phyloP scores from a whole-genome alignment of 1,140 invertebrate genomes.

The Helicorthomorpha holstii region DNA sequence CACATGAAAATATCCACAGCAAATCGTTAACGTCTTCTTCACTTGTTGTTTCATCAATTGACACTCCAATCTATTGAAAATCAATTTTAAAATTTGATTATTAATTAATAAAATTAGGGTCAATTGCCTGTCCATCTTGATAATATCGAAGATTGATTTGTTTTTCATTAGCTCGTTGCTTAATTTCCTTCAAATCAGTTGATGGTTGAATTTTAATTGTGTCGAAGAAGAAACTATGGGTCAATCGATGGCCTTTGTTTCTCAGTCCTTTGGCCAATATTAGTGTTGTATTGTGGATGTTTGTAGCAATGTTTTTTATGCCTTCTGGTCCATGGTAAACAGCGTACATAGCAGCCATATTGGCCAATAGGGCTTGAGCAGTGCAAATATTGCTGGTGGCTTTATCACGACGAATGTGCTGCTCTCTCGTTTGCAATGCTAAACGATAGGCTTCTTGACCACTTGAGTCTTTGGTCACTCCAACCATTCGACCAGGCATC shows the following conservation, averaged over 20 bases:
- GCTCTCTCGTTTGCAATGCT: conserved; percentile 92
- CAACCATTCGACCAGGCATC: conserved; percentile 96
- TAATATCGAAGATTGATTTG: conserved; percentile 70
- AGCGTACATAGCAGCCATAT: conserved; percentile 91
- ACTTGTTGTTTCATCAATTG: conserved; percentile 86
- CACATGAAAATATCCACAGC: conserved; percentile 55
- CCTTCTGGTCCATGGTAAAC: conserved; percentile 91
- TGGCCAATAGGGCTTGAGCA: conserved; percentile 90
- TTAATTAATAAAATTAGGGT: too few relatives aligned
- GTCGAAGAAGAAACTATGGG: conserved; percentile 78
- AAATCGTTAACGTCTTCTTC: conserved; percentile 74
- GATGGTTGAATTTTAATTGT: conserved; percentile 57
- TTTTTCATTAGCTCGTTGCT: conserved; percentile 47
- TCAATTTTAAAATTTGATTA: neutral
- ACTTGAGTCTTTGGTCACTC: conserved; percentile 76
- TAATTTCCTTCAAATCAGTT: conserved; percentile 36
- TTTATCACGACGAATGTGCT: conserved; percentile 94
- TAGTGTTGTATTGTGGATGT: conserved; percentile 68
- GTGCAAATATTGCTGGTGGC: conserved; percentile 99
- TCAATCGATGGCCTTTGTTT: conserved; percentile 49
- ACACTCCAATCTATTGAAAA: conserved; percentile 50
- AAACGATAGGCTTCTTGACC: conserved; percentile 80
- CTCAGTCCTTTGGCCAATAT: conserved; percentile 42
- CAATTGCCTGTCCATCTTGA: conserved; percentile 29
- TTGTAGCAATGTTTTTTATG: conserved; percentile 67